These are phyloP conservation scores for Siniperca undulata DNA, from an alignment of 2,797 vertebrate genomes.

Conservation along the genomic window DNA sequence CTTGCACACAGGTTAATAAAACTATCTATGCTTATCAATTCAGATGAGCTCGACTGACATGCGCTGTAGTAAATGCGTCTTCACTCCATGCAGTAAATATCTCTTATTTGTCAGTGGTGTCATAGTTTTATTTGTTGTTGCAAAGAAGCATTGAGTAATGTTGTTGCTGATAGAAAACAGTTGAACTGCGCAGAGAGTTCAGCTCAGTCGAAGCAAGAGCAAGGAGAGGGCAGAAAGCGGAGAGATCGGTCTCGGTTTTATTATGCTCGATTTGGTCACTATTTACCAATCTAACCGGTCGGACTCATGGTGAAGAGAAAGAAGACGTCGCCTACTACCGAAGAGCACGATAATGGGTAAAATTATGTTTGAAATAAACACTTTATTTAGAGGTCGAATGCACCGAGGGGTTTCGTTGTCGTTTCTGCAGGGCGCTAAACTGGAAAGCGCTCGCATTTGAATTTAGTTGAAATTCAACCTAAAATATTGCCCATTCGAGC, in stretches of 20 bases:
- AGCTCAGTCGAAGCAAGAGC: constrained; percentile 85
- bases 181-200: constrained; percentile 89
- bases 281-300: constrained; percentile 79
- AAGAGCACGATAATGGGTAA: constrained; percentile 89
- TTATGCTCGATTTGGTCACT: constrained; percentile 85
- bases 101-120: neutral
- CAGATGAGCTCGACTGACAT: constrained; percentile 11
- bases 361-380: constrained; percentile 76
- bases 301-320: constrained; percentile 94
- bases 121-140: constrained; percentile 36
- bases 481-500: constrained; percentile 50
- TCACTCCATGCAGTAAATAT: neutral
- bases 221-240: constrained; percentile 82
- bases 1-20: constrained; percentile 60
- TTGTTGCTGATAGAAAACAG: constrained; percentile 81
- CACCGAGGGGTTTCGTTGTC: constrained; percentile 83
- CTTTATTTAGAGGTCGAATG: constrained; percentile 88
- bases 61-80: neutral
- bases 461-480: constrained; percentile 80
- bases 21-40: constrained; percentile 52
- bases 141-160: constrained; percentile 74
- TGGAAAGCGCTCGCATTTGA: constrained; percentile 85
- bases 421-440: constrained; percentile 89
- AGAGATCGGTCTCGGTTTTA: constrained; percentile 82
- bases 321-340: constrained; percentile 85